Percentiles rank a stretch among this genome's conserved stretches.
These are phyloP conservation scores for Zaprionus obscuricornis DNA, from an alignment of 2,888 invertebrate genomes.

Conservation along the genomic window DNA sequence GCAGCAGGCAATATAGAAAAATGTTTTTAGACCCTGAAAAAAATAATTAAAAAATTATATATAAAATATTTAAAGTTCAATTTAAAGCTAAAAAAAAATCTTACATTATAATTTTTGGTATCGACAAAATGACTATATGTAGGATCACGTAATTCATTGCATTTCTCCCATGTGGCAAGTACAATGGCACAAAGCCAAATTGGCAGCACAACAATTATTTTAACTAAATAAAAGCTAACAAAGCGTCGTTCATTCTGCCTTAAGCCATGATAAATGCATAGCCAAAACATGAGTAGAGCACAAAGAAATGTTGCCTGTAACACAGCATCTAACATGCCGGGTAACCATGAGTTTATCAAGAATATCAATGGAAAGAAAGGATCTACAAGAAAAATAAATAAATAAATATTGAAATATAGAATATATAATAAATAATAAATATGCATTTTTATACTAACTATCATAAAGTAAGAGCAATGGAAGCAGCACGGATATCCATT, in stretches of 20 bases:
- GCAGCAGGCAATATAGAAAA: constrained; percentile 93
- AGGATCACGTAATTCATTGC: constrained; percentile 94
- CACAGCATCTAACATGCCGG: constrained; percentile 95
- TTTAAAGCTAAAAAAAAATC: constrained; percentile 60
- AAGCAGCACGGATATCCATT: constrained; percentile 95
- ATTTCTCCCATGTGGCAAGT: constrained; percentile 95
- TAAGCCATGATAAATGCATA: constrained; percentile 97
- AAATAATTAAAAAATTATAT: neutral
- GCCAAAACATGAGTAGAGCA: constrained; percentile 95
- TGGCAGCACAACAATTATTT: constrained; percentile 92
- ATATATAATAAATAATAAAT: too few species aligned
- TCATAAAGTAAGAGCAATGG: constrained; percentile 95
- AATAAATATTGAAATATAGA: too few species aligned
- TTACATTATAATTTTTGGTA: constrained; percentile 91
- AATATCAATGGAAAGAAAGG: constrained; percentile 96
- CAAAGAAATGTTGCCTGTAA: constrained; percentile 95
- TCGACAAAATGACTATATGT: constrained; percentile 95
- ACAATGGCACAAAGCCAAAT: constrained; percentile 94
- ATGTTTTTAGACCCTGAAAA: constrained; percentile 93
- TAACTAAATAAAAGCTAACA: constrained; percentile 94
- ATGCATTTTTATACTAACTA: constrained; percentile 90
- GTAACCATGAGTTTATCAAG: constrained; percentile 93
- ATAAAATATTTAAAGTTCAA: neutral
- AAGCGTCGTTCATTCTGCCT: constrained; percentile 95
- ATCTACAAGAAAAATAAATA: constrained; percentile 86